Base-by-base conservation (phyloP, 2,797 vertebrate species). In the Sus cebifrons region DNA sequence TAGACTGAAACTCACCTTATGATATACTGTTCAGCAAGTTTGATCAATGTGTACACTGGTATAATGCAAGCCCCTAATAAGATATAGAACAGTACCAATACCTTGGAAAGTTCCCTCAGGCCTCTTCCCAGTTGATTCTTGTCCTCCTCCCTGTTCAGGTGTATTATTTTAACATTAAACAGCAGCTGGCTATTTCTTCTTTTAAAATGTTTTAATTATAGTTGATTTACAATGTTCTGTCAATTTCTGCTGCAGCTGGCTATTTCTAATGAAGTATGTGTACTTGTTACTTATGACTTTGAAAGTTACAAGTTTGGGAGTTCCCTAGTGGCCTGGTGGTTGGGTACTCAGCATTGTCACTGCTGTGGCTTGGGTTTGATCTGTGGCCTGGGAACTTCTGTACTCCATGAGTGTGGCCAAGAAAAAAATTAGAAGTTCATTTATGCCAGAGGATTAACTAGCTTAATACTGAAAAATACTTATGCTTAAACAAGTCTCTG, bases 391-490 rank as follows among this genome's bases (percentile, higher is more conserved):
- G 44, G 44, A 49, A 49, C 44, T 49, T 49, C 44, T 49, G 44
- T 49, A 49, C 44, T 49, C 44, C 9, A 49, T 49, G 6, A 10
- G 44, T 49, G 44, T 49, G 44, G 44, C 44, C 44, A 49, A 49
- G 9, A 49, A 49, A 84, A 93, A 89, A 81, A 73, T 58, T 56
- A 64, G 25, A 95, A 65, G n/a, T 94, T 94, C 40, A 9, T 89
- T 70, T 89, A 60, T 84, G 36, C 20, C 44, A 79, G 44, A 56
- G 21, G 40, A 84, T 86, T 83, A 81, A 29, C 49, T 93, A 90
- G 23, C 52, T 78, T 95, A 88, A 73, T 73, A 82, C 40, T 88
- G 62, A 93, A 85, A 94, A 77, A 64, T n/a, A 75, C 6, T 78
- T 58, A 29, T 3, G 20, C n/a, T 70, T 36, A 96, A 91, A 77